A percentile compares a stretch with the other conserved stretches of the same genome.
Conservation (phyloP, 2,888 invertebrate species). For the Bimastos eiseni region DNA sequence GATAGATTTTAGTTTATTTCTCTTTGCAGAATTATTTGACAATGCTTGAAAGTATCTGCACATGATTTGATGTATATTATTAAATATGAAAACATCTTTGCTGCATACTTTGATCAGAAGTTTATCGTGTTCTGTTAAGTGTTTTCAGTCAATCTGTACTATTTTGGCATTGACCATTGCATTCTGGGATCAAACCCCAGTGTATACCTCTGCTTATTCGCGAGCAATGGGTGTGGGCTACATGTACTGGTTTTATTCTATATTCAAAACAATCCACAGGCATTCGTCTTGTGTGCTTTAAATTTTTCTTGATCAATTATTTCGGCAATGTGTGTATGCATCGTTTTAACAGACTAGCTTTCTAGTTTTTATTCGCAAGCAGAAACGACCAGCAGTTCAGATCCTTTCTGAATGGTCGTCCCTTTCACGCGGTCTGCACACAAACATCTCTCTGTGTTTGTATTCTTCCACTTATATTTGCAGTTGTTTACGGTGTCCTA, state of each 20-base stretch:
- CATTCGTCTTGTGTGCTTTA: neutral
- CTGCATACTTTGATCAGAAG: too few species aligned
- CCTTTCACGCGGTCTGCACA: neutral
- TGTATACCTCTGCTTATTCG: too few species aligned
- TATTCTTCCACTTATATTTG: neutral
- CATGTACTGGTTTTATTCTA: neutral
- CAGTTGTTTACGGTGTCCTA: neutral
- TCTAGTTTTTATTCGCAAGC: neutral
- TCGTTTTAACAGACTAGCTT: neutral
- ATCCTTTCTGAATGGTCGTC: neutral
- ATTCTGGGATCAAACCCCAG: too few species aligned
- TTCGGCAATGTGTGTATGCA: neutral
- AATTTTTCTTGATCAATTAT: neutral
- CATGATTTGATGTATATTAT: too few species aligned
- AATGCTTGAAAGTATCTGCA: too few species aligned
- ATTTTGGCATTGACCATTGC: too few species aligned
- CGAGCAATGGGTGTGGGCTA: too few species aligned
- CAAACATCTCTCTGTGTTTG: neutral
- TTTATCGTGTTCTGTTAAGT: too few species aligned
- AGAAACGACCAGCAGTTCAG: neutral
- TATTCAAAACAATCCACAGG: neutral
- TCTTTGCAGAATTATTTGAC: too few species aligned
- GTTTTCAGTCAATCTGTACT: too few species aligned
- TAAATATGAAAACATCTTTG: too few species aligned
- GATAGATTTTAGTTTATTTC: too few species aligned